Evolutionary conservation across 2,797 vertebrate genomes (phyloP).

Genomic region (Valencia hispanica): DNA sequence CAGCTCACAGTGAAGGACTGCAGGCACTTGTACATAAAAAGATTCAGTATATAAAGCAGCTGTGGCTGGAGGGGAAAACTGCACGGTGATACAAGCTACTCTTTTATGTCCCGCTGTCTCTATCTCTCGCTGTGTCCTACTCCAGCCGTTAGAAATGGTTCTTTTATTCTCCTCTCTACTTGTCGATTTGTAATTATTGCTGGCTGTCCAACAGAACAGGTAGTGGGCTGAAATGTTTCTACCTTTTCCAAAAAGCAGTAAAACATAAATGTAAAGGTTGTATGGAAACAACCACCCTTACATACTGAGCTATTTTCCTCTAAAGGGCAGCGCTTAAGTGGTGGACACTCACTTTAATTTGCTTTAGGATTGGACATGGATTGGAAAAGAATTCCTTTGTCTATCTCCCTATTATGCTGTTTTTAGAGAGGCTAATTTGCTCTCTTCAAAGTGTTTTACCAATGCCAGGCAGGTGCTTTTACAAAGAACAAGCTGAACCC

Average conservation of each 20-base stretch:
- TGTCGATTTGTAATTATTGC: conserved; percentile 5
- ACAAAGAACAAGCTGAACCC: conserved; percentile 38
- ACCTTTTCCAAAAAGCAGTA: conserved; percentile 4
- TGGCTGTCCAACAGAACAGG: conserved; percentile 23
- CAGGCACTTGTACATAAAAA: conserved; percentile 75
- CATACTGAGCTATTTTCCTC: conserved; percentile 43
- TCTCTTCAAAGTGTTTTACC: conserved; percentile 65
- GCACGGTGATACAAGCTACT: conserved; percentile 49
- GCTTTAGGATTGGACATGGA: conserved; percentile 41
- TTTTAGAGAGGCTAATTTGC: conserved; percentile 64
- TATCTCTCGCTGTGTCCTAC: conserved; percentile 14
- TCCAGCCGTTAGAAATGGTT: conserved; percentile 6
- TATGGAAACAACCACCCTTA: conserved; percentile 53
- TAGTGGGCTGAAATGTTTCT: conserved; percentile 14
- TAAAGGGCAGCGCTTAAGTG: conserved; percentile 45
- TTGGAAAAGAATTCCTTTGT: conserved; percentile 56
- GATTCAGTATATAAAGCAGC: conserved; percentile 68
- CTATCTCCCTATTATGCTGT: conserved; percentile 48
- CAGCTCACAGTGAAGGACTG: conserved; percentile 64
- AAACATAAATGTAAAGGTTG: conserved; percentile 46
- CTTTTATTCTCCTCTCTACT: conserved; percentile 15
- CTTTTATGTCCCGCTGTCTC: conserved; percentile 56
- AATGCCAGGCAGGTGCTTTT: conserved; percentile 59
- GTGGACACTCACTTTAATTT: conserved; percentile 51
- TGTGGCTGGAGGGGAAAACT: conserved; percentile 54